A percentile compares a stretch with the other conserved stretches of the same genome.
phyloP scores from a whole-genome alignment of 2,797 vertebrate genomes.

The Ateles fusciceps region DNA sequence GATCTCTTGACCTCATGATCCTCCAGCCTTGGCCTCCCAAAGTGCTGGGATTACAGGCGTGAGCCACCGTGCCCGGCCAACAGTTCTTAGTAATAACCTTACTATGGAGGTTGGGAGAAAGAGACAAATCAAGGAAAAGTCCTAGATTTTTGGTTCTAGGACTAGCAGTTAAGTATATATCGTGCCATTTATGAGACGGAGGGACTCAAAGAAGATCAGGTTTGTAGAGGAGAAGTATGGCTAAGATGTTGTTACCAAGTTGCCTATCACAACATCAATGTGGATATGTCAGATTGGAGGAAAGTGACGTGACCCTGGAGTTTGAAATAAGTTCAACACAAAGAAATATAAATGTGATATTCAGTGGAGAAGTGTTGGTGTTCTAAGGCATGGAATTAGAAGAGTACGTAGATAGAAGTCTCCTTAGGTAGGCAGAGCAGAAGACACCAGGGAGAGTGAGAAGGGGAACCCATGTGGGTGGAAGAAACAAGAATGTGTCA shows the following conservation, averaged over 20 bases:
- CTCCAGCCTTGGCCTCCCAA: too few species aligned
- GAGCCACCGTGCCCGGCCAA: too few species aligned
- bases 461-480: neutral
- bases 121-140: neutral
- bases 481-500: neutral
- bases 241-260: neutral
- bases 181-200: neutral
- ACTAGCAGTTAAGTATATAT: neutral
- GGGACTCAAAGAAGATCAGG: neutral
- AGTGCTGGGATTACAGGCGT: too few species aligned
- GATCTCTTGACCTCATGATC: too few species aligned
- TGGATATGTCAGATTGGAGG: neutral
- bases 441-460: neutral
- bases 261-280: neutral
- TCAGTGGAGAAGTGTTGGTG: neutral
- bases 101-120: neutral
- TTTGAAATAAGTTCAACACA: neutral
- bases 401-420: neutral
- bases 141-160: neutral
- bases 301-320: neutral
- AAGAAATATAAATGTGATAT: neutral
- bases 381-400: neutral
- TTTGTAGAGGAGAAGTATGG: neutral
- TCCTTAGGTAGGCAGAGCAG: neutral
- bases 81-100: neutral